A percentile compares a stretch with the other conserved stretches of the same genome.
Conservation (phyloP, 2,113 vertebrate genomes). For the Serranochromis macrocephalus region DNA sequence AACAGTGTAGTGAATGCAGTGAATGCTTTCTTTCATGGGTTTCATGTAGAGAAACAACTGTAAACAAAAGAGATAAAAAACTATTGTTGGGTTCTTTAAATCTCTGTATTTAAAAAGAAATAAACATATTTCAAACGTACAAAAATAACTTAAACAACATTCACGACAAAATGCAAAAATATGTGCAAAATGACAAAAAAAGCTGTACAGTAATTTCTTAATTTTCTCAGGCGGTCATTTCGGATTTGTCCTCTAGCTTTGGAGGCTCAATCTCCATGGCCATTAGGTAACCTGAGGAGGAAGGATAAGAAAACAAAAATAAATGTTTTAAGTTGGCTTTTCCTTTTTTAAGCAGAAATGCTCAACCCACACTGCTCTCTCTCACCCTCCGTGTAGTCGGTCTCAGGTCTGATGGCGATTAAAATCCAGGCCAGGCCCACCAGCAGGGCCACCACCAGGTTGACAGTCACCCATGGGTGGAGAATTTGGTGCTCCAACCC, state of each 20-base stretch:
- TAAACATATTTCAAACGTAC: constrained; percentile 3
- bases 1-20: background rate
- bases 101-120: constrained; percentile 30
- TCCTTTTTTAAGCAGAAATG: background rate
- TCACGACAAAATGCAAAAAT: constrained; percentile 2
- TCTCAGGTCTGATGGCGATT: constrained; percentile 76
- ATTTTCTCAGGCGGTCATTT: constrained; percentile 64
- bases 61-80: background rate
- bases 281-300: constrained; percentile 74
- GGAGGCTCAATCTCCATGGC: constrained; percentile 76
- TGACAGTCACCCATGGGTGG: constrained; percentile 86
- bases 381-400: constrained; percentile 88
- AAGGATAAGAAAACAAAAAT: background rate
- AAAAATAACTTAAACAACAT: constrained; percentile 3
- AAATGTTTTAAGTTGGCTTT: background rate
- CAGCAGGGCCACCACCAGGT: constrained; percentile 86
- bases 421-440: constrained; percentile 89
- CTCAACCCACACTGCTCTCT: background rate
- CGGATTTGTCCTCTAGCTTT: constrained; percentile 66
- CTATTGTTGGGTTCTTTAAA: background rate
- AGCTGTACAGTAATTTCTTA: background rate
- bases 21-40: background rate
- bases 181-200: constrained; percentile 14
- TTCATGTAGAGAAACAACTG: background rate
- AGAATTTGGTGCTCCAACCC: constrained; percentile 79